Evolutionary conservation across 1,140 invertebrate genomes (phyloP).

Genomic region (Neodiprion pinetum): DNA sequence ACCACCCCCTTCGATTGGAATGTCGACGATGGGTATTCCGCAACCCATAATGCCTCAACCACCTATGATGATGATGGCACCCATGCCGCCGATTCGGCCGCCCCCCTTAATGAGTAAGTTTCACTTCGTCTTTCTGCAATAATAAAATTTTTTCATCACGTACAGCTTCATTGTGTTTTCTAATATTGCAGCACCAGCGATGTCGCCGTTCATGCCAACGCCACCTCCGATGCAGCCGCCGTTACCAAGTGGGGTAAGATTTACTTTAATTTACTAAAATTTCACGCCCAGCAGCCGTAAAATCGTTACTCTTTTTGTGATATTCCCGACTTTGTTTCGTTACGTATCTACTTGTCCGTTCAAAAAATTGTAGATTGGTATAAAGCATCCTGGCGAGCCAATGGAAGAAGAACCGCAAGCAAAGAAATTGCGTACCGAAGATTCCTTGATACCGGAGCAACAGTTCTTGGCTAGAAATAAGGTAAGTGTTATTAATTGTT

Average conservation of each 20-base stretch:
- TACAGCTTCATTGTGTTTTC: conserved; percentile 21
- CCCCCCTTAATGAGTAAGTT: conserved; percentile 68
- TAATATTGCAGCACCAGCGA: conserved; percentile 60
- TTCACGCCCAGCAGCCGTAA: not conserved
- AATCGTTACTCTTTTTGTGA: too few species aligned
- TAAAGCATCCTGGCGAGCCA: conserved; percentile 62
- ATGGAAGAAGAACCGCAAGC: conserved; percentile 83
- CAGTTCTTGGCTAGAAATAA: conserved; percentile 78
- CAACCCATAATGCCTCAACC: conserved; percentile 65
- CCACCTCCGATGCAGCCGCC: conserved; percentile 56
- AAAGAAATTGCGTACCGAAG: conserved; percentile 92
- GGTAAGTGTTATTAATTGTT: conserved; percentile 35
- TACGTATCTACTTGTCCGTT: not conserved
- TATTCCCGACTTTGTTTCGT: too few species aligned
- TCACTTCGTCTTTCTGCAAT: not conserved
- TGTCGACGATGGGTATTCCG: conserved; percentile 65
- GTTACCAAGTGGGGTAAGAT: conserved; percentile 44
- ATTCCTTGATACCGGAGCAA: conserved; percentile 88
- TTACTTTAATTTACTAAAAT: conserved; percentile 10
- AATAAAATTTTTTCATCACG: not conserved
- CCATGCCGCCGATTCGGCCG: conserved; percentile 70
- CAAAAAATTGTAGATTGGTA: conserved; percentile 40
- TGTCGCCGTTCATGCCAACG: conserved; percentile 60
- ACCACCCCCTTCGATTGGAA: conserved; percentile 49
- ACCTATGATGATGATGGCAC: conserved; percentile 73